These are phyloP conservation scores for Melanerpes formicivorus DNA, from an alignment of 2,113 vertebrate genomes.

Conservation along the genomic window DNA sequence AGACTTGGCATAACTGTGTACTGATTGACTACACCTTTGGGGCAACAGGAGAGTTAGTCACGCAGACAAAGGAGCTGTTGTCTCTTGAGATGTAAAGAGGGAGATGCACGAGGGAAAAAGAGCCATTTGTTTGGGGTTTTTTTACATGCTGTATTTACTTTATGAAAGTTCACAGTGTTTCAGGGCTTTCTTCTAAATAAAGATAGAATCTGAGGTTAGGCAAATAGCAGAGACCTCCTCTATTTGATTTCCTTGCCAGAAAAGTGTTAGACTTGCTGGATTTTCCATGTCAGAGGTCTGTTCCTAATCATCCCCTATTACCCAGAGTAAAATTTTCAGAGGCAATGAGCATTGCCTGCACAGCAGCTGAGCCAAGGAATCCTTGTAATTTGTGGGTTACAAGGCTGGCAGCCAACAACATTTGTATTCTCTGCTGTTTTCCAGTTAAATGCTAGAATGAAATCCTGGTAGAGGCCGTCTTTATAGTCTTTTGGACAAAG, in stretches of 20 bases:
- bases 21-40: background rate
- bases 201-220: background rate
- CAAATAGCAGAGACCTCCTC: background rate
- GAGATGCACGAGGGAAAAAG: background rate
- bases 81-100: background rate
- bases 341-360: background rate
- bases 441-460: background rate
- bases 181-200: background rate
- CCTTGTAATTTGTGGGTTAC: background rate
- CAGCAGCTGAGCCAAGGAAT: background rate
- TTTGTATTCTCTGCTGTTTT: background rate
- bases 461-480: background rate
- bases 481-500: background rate
- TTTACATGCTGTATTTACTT: background rate
- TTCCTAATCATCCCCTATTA: background rate
- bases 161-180: background rate
- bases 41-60: background rate
- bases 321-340: background rate
- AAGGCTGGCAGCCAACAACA: background rate
- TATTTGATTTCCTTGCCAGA: background rate
- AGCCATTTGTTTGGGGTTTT: accelerated
- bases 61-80: background rate
- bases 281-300: background rate
- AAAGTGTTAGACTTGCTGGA: background rate
- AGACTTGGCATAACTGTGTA: background rate